Evolutionary conservation across 1,140 invertebrate genomes (phyloP).

Genomic region (Orussus abietinus): DNA sequence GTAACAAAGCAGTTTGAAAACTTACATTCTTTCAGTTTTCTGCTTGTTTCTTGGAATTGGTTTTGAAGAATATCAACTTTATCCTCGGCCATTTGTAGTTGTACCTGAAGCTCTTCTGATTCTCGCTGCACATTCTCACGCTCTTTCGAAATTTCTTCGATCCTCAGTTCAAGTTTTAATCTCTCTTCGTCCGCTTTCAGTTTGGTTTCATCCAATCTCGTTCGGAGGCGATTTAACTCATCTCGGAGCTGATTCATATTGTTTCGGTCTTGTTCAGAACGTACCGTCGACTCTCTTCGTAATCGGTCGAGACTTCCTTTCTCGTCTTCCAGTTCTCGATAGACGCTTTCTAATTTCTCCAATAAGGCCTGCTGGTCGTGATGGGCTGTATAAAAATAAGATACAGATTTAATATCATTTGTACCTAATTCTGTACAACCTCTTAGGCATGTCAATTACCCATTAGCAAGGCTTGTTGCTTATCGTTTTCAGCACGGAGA

Average conservation of each 20-base stretch:
- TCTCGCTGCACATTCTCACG: constrained; percentile 65
- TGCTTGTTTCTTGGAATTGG: constrained; percentile 70
- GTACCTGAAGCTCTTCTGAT: constrained; percentile 71
- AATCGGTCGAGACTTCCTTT: constrained; percentile 65
- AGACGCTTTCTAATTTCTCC: constrained; percentile 68
- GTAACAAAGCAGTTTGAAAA: constrained; percentile 14
- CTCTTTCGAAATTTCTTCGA: constrained; percentile 68
- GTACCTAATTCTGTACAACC: background rate
- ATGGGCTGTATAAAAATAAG: constrained; percentile 59
- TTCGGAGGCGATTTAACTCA: constrained; percentile 65
- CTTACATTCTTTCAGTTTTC: constrained; percentile 75
- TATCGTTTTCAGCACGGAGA: constrained; percentile 80
- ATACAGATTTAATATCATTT: constrained; percentile 4
- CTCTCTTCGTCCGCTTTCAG: constrained; percentile 69
- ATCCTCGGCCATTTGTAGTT: constrained; percentile 73
- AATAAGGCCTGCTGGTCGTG: constrained; percentile 79
- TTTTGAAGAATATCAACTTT: constrained; percentile 68
- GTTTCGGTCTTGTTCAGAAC: constrained; percentile 68
- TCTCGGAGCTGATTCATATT: constrained; percentile 70
- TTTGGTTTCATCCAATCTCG: constrained; percentile 66
- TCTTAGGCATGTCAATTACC: constrained; percentile 49
- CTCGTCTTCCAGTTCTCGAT: constrained; percentile 68
- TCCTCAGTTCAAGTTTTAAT: constrained; percentile 62
- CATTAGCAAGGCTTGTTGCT: constrained; percentile 80
- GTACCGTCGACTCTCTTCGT: constrained; percentile 63